Evolutionary conservation across 2,797 vertebrate genomes (phyloP), one percentile per base, ranked within the genome.

Genomic region (Fistularia commersonii): DNA sequence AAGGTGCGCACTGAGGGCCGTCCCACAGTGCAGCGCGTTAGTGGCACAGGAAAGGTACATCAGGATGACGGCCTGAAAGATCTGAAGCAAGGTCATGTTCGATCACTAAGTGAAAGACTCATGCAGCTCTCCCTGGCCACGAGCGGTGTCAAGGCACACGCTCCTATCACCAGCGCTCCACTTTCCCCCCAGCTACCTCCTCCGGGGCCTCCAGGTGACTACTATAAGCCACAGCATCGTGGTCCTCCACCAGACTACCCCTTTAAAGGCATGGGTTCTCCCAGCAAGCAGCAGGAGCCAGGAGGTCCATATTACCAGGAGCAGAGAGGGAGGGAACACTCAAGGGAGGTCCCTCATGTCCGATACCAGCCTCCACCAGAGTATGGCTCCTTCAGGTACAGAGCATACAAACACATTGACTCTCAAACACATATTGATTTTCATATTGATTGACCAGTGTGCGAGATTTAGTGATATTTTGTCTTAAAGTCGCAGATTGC

Each of bases 41-140:
- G 91, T 38, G 91, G 91, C 37, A 85, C 89, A 0, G 93, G 93
- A 3, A 95, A 94, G 74, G 94, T 98, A 60, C 97, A 95, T 82
- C 96, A 98, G 81, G 97, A 99, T 39, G 97, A 99, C 46, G 97
- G 95, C 37, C 91, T 99, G 3, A 94, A 95, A 87, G 97, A 99
- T 81, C 91, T 99, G 41, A 99, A 99, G 84, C 97, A 98, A 73
- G 97, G 97, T 14, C 97, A 99, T 1, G 97, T 99, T 11, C 91
- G 97, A 11, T 98, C 97, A 5, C 88, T 99, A 65, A 98, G 96
- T 0, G 97, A 99, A 83, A 80, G 97, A 42, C 89, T 99, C 35
- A 99, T 99, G 97, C 97, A 99, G 83, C 91, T 98, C 61, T 98
- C 97, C 0, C 69, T 99, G 70, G 95, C 96, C 63, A 98, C 96